phyloP scores from a whole-genome alignment of 2,797 vertebrate genomes.

The Tokudaia tokunoshimensis region DNA sequence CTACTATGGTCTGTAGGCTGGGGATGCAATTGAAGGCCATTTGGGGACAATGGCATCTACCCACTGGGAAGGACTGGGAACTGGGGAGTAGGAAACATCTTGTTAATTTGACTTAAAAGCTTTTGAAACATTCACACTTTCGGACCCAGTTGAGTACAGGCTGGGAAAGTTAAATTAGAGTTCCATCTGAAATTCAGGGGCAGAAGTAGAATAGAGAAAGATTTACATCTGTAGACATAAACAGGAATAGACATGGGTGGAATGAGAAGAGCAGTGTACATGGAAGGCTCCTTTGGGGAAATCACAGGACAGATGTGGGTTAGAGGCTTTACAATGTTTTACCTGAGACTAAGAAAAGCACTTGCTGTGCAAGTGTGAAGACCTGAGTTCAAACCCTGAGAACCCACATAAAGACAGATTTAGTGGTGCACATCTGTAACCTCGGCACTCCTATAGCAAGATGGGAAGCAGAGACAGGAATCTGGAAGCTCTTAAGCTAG shows the following conservation, averaged over 20 bases:
- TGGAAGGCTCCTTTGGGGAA: neutral
- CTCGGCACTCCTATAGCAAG: neutral
- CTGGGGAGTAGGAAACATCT: neutral
- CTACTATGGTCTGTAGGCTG: neutral
- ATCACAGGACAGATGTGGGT: neutral
- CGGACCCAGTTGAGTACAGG: neutral
- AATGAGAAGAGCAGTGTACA: neutral
- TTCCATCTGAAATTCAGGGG: slow-evolving; percentile 28
- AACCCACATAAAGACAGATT: neutral
- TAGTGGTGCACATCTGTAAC: neutral
- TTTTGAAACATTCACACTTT: neutral
- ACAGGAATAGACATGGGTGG: neutral
- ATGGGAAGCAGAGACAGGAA: neutral
- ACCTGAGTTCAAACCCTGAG: neutral
- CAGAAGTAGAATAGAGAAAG: neutral
- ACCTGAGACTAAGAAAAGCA: neutral
- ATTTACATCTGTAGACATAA: neutral
- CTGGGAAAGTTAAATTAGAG: neutral
- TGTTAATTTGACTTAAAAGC: neutral
- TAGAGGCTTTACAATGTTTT: neutral
- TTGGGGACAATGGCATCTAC: neutral
- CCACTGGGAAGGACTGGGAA: neutral
- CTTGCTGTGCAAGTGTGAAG: neutral
- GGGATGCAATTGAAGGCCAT: neutral
- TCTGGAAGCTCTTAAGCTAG: neutral